phyloP scores from a whole-genome alignment of 2,113 vertebrate genomes.

The Sturnus vulgaris region DNA sequence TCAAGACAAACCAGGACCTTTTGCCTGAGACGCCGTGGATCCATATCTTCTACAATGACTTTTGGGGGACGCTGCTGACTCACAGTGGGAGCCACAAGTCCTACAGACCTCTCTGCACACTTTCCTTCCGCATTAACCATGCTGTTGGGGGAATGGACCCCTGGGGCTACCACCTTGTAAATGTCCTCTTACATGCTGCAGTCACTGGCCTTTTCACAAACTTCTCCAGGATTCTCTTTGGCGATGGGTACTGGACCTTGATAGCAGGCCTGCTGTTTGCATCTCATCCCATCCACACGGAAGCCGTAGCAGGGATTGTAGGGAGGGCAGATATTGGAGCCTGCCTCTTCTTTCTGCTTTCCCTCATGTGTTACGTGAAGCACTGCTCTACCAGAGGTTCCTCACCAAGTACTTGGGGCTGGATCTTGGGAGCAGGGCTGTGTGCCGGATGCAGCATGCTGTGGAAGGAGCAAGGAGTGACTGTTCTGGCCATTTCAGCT shows the following conservation, averaged over 20 bases:
- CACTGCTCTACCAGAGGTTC: constrained; percentile 81
- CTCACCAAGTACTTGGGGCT: constrained; percentile 73
- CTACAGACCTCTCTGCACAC: constrained; percentile 93
- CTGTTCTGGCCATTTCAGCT: constrained; percentile 89
- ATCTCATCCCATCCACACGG: constrained; percentile 93
- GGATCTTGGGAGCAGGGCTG: constrained; percentile 83
- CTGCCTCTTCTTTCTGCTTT: constrained; percentile 92
- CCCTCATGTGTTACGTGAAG: constrained; percentile 87
- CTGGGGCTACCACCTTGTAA: constrained; percentile 94
- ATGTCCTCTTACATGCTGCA: constrained; percentile 85
- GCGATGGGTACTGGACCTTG: constrained; percentile 88
- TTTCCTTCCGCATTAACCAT: constrained; percentile 95
- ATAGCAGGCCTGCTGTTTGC: constrained; percentile 93
- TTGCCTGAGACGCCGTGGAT: constrained; percentile 95
- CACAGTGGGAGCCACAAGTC: constrained; percentile 99
- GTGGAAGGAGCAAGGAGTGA: constrained; percentile 98
- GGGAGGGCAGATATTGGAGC: constrained; percentile 94
- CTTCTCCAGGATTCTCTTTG: constrained; percentile 88
- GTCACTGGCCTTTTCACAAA: constrained; percentile 90
- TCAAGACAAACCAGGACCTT: constrained; percentile 99
- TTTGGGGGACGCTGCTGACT: constrained; percentile 96
- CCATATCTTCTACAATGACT: constrained; percentile 97
- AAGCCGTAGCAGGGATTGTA: constrained; percentile 92
- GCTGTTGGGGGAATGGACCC: constrained; percentile 89
- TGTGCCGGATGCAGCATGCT: constrained; percentile 94